These are phyloP conservation scores for Podiceps cristatus DNA, from an alignment of 2,113 vertebrate genomes.

Conservation along the genomic window DNA sequence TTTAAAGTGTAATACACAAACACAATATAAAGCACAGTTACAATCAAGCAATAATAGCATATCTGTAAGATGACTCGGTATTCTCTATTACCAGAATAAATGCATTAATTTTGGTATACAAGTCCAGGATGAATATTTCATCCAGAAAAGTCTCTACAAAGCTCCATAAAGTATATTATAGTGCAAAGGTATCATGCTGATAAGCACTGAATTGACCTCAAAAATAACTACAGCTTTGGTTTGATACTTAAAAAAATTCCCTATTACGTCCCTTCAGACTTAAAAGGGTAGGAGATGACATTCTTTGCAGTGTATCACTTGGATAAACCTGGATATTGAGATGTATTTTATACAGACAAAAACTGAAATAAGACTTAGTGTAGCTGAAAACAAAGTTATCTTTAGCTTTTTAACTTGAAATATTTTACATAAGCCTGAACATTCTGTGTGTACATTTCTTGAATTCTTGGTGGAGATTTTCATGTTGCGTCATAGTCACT, in stretches of 20 bases:
- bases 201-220: conserved; percentile 51
- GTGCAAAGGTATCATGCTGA: conserved; percentile 34
- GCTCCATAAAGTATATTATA: background rate
- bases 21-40: background rate
- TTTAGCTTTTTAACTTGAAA: conserved; percentile 49
- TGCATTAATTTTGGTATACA: background rate
- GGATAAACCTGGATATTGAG: conserved; percentile 38
- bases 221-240: conserved; percentile 57
- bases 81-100: background rate
- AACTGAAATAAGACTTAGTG: conserved; percentile 54
- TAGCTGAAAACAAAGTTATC: conserved; percentile 62
- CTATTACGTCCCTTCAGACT: conserved; percentile 20
- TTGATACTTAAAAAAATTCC: conserved; percentile 56
- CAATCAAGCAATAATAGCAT: background rate
- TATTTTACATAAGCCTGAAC: conserved; percentile 46
- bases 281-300: conserved; percentile 33
- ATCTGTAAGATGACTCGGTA: background rate
- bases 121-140: background rate
- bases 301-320: conserved; percentile 47
- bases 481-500: background rate
- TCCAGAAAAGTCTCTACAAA: background rate
- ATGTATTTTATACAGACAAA: conserved; percentile 62
- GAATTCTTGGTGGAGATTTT: conserved; percentile 41
- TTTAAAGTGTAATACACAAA: background rate
- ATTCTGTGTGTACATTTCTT: background rate